A percentile compares a stretch with the other conserved stretches of the same genome.
Conservation (phyloP, 2,797 vertebrate species). For the Morus bassanus region DNA sequence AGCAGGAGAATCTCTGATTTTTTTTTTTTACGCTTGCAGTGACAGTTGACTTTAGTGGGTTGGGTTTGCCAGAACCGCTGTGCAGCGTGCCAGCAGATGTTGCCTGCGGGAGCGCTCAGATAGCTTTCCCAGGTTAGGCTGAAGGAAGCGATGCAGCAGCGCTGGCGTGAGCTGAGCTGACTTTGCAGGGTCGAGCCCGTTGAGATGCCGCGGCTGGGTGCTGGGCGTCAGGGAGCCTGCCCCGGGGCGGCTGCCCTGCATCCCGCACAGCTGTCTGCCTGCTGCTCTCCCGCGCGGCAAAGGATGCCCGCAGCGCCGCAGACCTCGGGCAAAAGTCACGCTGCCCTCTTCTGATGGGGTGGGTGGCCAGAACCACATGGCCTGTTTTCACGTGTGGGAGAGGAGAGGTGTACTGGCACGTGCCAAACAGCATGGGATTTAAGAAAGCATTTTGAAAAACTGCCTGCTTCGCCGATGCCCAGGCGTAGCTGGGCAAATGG, state of each 20-base stretch:
- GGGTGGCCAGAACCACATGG: not conserved
- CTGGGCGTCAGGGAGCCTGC: not conserved
- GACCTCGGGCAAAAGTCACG: not conserved
- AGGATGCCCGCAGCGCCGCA: accelerated
- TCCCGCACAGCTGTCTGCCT: accelerated
- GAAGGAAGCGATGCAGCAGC: not conserved
- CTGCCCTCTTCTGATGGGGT: accelerated
- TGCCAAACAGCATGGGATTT: not conserved
- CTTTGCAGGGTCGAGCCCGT: not conserved
- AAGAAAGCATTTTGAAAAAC: accelerated
- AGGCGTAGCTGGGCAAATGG: not conserved
- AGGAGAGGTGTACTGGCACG: not conserved
- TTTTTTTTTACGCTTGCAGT: not conserved
- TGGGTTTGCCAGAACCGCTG: accelerated
- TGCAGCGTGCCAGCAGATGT: not conserved
- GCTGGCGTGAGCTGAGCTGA: accelerated
- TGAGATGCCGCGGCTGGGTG: no score
- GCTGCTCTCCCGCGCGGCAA: accelerated
- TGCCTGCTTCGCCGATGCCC: accelerated
- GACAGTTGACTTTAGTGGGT: not conserved
- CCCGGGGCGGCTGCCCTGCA: accelerated
- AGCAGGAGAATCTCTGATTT: not conserved
- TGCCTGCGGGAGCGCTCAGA: not conserved
- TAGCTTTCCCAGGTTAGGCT: not conserved
- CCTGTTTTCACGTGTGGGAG: not conserved